phyloP scores from a whole-genome alignment of 2,113 vertebrate species.

The Phalacrocorax carbo region DNA sequence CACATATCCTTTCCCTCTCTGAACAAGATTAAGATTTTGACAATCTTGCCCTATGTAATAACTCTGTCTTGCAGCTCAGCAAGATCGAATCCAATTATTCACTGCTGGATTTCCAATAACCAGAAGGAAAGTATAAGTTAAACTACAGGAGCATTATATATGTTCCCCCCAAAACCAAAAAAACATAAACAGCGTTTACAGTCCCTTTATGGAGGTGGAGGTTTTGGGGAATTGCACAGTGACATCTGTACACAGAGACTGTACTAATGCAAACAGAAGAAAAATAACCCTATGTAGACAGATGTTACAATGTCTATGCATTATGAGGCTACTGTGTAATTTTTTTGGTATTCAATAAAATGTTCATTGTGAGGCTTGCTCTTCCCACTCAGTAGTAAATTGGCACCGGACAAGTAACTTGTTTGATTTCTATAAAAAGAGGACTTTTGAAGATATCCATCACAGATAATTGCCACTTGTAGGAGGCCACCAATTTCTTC shows the following conservation, averaged over 20 bases:
- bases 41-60: background rate
- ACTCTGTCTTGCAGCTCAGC: background rate
- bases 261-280: background rate
- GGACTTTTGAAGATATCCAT: background rate
- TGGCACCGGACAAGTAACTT: background rate
- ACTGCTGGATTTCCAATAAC: background rate
- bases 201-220: background rate
- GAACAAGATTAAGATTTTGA: background rate
- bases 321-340: background rate
- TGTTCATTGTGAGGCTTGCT: background rate
- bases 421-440: background rate
- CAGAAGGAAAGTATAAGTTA: background rate
- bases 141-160: background rate
- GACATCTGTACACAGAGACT: background rate
- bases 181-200: background rate
- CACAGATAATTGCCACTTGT: background rate
- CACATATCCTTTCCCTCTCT: background rate
- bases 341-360: background rate
- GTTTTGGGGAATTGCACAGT: background rate
- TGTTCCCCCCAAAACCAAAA: background rate
- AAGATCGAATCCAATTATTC: background rate
- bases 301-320: background rate
- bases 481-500: background rate
- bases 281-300: background rate
- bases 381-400: background rate